phyloP scores from a whole-genome alignment of 2,888 invertebrate genomes.

The Apamea sordens region DNA sequence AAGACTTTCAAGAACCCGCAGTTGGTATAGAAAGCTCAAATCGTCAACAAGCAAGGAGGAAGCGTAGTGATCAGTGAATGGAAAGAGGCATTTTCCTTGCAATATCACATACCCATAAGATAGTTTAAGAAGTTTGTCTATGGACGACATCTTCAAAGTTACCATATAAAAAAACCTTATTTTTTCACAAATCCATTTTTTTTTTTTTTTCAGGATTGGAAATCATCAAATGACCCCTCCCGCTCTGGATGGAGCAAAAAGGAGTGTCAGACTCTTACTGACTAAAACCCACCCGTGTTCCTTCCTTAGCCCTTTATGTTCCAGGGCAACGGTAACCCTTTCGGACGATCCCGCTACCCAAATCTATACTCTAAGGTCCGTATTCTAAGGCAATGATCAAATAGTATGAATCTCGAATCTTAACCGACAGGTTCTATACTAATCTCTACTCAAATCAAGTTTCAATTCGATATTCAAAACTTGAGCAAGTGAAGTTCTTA shows the following conservation, averaged over 20 bases:
- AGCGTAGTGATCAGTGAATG: background rate
- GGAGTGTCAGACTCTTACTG: too few species aligned
- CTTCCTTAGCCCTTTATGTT: too few species aligned
- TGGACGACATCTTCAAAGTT: background rate
- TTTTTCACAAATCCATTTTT: too few species aligned
- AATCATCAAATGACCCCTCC: too few species aligned
- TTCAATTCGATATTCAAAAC: conserved; percentile 5
- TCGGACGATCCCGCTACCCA: too few species aligned
- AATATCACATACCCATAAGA: too few species aligned
- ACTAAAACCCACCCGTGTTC: too few species aligned
- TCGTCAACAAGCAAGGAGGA: background rate
- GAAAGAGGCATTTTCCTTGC: too few species aligned
- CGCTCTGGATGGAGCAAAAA: too few species aligned
- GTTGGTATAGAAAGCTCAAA: background rate
- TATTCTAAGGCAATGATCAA: background rate
- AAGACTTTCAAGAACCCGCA: background rate
- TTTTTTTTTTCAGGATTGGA: too few species aligned
- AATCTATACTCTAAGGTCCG: background rate
- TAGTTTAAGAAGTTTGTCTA: background rate
- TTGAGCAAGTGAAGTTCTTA: background rate
- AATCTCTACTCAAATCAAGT: background rate
- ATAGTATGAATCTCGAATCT: conserved; percentile 9
- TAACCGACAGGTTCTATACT: background rate
- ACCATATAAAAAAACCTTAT: too few species aligned
- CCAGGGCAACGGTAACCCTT: too few species aligned